Base-by-base conservation (phyloP, 53 echinoderm and acorn worm species). In the Echinarachnius parma region DNA sequence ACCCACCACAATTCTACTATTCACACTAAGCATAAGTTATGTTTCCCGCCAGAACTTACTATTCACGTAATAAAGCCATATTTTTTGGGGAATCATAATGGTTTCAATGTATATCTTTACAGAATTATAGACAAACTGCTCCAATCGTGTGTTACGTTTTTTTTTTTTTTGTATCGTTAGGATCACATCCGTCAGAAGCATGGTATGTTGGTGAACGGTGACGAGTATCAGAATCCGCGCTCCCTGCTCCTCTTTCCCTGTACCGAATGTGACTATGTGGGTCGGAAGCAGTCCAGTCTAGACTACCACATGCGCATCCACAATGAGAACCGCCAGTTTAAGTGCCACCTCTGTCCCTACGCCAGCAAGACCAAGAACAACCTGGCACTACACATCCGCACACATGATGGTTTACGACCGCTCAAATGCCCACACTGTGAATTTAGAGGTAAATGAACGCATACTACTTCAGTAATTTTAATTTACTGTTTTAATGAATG, bases 341-440 rank as follows among this genome's bases (percentile, higher is more conserved):
- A 77, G 11, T 93, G 93, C 33, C 62, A 77, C 32, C 34, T 93
- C 1, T 93, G 93, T 45, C 53, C 89, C 11, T 93, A 93, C 42
- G 89, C 89, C 47, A 93, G 93, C 76, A 90, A 90, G 78, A 90
- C 93, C 61, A 93, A 93, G 75, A 93, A 93, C 69, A 93, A 93
- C 75, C 84, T 93, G 46, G 77, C 86, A 11, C 86, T 93, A 18
- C 93, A 93, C 62, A 76, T 90, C 60, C 83, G 93, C 18, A 93
- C 93, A 21, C 93, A 93, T 20, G 78, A 77, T 19, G 93, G 93
- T 24, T 71, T 90, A 84, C 81, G 77, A 48, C 89, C 93, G 9
- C 59, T 90, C 29, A 89, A 93, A 42, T 93, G 93, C 48, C 78
- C 86, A 1, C 77, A 86, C 28, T 93, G 93, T 87, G 93, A 93